Evolutionary conservation across 1,140 invertebrate genomes (phyloP).

Genomic region (Eurytemora carolleeae): DNA sequence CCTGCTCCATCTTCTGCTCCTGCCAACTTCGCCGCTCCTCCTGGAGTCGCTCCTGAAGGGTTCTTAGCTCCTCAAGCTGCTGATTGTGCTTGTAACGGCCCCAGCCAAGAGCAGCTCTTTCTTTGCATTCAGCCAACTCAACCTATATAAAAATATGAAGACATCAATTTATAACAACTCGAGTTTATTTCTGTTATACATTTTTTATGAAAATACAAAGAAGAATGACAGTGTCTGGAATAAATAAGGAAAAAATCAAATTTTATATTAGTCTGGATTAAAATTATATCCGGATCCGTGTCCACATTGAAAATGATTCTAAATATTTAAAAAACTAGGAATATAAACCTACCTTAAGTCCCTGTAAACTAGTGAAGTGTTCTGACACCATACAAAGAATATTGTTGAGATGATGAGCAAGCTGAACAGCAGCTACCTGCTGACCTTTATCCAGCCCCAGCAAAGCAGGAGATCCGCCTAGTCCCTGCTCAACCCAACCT

Average conservation of each 20-base stretch:
- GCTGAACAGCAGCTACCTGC: slow-evolving; percentile 44
- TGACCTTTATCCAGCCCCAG: slow-evolving; percentile 36
- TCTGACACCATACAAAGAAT: slow-evolving; percentile 59
- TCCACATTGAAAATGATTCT: no score
- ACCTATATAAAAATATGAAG: slow-evolving; percentile 34
- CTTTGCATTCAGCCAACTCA: slow-evolving; percentile 35
- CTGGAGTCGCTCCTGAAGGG: slow-evolving; percentile 50
- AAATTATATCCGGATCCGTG: no score
- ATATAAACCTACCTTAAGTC: not conserved
- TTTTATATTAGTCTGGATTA: no score
- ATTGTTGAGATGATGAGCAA: slow-evolving; percentile 60
- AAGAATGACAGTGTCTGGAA: not conserved
- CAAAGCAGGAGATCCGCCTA: no score
- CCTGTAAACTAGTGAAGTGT: slow-evolving; percentile 59
- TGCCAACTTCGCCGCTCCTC: slow-evolving; percentile 58
- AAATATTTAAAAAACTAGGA: no score
- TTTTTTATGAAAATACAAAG: not conserved
- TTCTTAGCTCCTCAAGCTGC: slow-evolving; percentile 47
- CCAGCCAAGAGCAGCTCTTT: slow-evolving; percentile 20
- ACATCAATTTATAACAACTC: no score
- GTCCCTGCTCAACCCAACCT: no score
- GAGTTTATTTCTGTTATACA: slow-evolving; percentile 12
- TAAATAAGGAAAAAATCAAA: not conserved
- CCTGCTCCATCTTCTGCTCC: slow-evolving; percentile 33
- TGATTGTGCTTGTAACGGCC: slow-evolving; percentile 43